Percentiles rank a stretch among this genome's conserved stretches.
Conservation (phyloP, 2,888 invertebrate genomes). For the Leptopterna dolabrata region DNA sequence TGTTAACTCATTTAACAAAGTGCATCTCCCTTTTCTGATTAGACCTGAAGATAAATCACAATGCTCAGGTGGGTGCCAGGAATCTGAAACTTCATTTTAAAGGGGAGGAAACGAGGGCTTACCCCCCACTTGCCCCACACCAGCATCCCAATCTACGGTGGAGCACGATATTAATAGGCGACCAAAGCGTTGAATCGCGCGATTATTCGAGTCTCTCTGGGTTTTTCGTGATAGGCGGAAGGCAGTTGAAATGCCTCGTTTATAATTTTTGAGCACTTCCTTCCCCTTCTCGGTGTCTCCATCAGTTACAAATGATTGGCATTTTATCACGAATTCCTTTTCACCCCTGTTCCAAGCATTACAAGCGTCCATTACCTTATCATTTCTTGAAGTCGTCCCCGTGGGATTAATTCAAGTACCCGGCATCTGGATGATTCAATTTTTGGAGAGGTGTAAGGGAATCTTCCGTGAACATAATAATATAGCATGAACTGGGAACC, state of each 20-base stretch:
- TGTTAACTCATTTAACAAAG: slow-evolving; percentile 51
- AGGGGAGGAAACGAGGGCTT: not conserved
- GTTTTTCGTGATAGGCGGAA: not conserved
- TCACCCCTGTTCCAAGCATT: not conserved
- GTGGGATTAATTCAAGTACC: too few relatives aligned
- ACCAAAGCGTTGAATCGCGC: not conserved
- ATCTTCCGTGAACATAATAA: too few relatives aligned
- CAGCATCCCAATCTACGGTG: not conserved
- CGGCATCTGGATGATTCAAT: too few relatives aligned
- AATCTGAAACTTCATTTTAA: slow-evolving; percentile 51
- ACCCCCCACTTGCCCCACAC: not conserved
- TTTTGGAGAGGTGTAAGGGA: too few relatives aligned
- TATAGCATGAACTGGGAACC: too few relatives aligned
- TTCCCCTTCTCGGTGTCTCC: not conserved
- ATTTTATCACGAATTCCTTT: not conserved
- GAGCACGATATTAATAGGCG: not conserved
- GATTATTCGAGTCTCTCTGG: not conserved
- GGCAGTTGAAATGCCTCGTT: not conserved
- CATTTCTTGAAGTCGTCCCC: too few relatives aligned
- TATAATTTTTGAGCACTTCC: not conserved
- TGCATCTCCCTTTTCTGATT: slow-evolving; percentile 40
- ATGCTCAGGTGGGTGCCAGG: slow-evolving; percentile 35
- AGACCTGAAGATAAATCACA: slow-evolving; percentile 43
- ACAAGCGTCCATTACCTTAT: not conserved
- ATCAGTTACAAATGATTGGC: not conserved